Conservation (phyloP, 2,888 invertebrate genomes). For the Imbricaverruca yamaguchii region DNA sequence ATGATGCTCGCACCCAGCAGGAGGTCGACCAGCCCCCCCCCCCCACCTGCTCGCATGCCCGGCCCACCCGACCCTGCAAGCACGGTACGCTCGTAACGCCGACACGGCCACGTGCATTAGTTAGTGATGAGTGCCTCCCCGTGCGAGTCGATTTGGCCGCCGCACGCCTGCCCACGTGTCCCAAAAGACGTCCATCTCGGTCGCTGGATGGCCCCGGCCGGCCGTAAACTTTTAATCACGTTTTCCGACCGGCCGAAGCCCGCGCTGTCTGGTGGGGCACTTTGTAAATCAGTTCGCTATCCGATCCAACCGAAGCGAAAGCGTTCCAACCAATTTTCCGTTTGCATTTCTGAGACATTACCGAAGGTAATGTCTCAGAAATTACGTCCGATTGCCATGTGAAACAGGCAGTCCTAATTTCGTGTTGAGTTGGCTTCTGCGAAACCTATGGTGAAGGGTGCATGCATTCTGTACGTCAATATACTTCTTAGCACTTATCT, state of each 20-base stretch:
- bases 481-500: too few relatives aligned
- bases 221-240: slow-evolving; percentile 5
- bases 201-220: not conserved
- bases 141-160: not conserved
- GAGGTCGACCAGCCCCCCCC: too few relatives aligned
- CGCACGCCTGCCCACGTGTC: not conserved
- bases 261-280: not conserved
- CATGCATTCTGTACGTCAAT: too few relatives aligned
- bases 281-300: not conserved
- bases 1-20: too few relatives aligned
- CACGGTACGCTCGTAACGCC: not conserved
- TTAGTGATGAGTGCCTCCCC: slow-evolving; percentile 1
- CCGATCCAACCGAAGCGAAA: too few relatives aligned
- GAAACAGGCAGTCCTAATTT: too few relatives aligned
- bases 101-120: not conserved
- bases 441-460: too few relatives aligned
- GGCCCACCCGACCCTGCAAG: not conserved
- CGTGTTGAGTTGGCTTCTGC: too few relatives aligned
- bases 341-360: too few relatives aligned
- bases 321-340: too few relatives aligned
- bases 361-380: too few relatives aligned
- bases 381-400: too few relatives aligned
- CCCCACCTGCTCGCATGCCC: not conserved
- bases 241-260: not conserved
- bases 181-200: not conserved